Evolutionary conservation across 2,113 vertebrate genomes (phyloP), one percentile per base, ranked within the genome.

Genomic region (Oryzias melastigma): DNA sequence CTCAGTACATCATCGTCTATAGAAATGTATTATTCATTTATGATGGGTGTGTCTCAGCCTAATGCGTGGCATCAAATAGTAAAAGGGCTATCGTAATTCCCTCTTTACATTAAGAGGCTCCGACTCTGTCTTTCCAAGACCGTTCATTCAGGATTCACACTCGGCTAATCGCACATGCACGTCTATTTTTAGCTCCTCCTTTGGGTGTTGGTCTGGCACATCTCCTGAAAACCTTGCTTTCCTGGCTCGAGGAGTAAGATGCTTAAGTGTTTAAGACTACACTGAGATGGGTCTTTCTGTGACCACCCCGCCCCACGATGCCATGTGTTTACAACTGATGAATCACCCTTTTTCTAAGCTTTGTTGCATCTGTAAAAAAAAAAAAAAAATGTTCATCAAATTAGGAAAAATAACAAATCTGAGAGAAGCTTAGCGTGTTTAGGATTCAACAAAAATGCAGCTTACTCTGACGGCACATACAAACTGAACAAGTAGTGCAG

Each of bases 171-270:
- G 15, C 82, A 80, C 83, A 68, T 85, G 76, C 75, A 55, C 41
- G 0, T 61, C 87, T 88, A 86, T 90, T 57, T 86, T 83, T 88
- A 88, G 88, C 68, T 42, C 20, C 77, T 77, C 69, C 84, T 80
- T 77, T 71, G 82, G 81, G 73, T 73, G 77, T 78, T 56, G 78
- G 75, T 81, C 71, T 72, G 76, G 75, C 20, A 15, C 75, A 58
- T 74, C 75, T 80, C 64, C 66, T 82, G 77, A 84, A 86, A 85
- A 86, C 54, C 77, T 64, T 2, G 54, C 70, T 82, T 78, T 78
- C 78, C 61, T 70, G 75, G 61, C 58, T 63, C 7, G 16, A 73
- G 65, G n/a, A 83, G 52, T 87, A 89, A 87, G 77, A 79, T 78
- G 78, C 83, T 89, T 88, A 88, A 75, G 63, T 70, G 66, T 89